Base-by-base conservation (phyloP, 2,888 invertebrate species). In the Bombyx huttoni region DNA sequence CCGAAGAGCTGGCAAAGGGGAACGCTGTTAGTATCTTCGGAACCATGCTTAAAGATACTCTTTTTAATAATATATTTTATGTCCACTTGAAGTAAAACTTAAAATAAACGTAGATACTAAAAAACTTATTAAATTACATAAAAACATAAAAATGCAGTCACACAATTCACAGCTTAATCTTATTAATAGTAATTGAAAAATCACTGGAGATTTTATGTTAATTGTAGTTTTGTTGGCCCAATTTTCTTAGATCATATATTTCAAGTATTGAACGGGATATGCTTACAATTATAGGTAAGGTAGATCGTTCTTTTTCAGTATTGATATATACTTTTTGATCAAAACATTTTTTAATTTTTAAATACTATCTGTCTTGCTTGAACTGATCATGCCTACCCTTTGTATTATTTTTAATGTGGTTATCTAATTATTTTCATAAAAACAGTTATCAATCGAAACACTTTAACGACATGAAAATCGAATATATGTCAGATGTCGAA, bases 131-230 rank as follows among this genome's bases (percentile, higher is more conserved):
- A 50, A 55, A 53, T 51, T 33, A 48, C 51, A 59, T n/a, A n/a
- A n/a, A n/a, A n/a, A 51, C 57, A 60, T 61, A 58, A 55, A 54
- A 60, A 13, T 47, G 45, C 50, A 51, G 34, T 51, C 45, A 64
- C 66, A 67, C 63, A 67, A 65, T 67, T 70, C 68, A 71, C 70
- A 67, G 56, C 65, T 56, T 63, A 64, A 59, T 61, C 54, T 60
- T 58, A 61, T 60, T 57, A 53, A 60, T 61, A 62, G 56, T 60
- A 69, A 67, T 70, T 70, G 70, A 74, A 72, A 68, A 68, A 67
- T 73, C 67, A 73, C 67, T 70, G 69, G 70, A 52, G 63, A 61
- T 60, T 59, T 65, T 66, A 67, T 54, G 55, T 60, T 63, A 65
- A 56, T 57, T 62, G 62, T 59, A 61, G 67, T 61, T 58, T 62